phyloP scores from a whole-genome alignment of 2,888 invertebrate species.

The Ophion ventricosus region DNA sequence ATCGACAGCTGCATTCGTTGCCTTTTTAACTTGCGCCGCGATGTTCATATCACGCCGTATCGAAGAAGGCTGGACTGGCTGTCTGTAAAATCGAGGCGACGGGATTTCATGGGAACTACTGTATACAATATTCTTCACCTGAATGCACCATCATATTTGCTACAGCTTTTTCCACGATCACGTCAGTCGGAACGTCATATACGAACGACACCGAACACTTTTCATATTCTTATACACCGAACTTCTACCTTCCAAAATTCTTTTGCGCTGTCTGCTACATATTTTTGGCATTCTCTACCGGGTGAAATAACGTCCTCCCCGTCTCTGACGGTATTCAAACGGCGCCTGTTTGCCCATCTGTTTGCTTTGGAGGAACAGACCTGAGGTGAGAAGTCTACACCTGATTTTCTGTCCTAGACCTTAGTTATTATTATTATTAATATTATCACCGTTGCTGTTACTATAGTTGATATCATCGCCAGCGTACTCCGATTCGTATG shows the following conservation, averaged over 20 bases:
- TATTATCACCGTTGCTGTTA: no score
- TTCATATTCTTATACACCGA: background rate
- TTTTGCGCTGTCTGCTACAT: background rate
- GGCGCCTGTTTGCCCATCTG: no score
- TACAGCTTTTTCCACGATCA: background rate
- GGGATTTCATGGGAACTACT: background rate
- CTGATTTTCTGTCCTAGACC: no score
- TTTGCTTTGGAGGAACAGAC: no score
- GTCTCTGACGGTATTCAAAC: no score
- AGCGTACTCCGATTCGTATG: no score
- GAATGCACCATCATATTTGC: background rate
- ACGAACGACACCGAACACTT: background rate
- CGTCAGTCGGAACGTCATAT: background rate
- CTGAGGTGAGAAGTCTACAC: no score
- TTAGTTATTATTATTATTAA: no score
- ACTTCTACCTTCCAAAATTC: conserved; percentile 17
- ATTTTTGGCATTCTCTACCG: conserved; percentile 43
- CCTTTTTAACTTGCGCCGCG: conserved; percentile 35
- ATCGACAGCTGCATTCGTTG: conserved; percentile 41
- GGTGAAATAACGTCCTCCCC: no score
- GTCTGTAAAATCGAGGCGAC: conserved; percentile 29
- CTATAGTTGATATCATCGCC: no score
- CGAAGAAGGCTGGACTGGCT: conserved; percentile 41
- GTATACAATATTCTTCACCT: background rate
- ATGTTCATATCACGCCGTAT: conserved; percentile 48